phyloP scores from a whole-genome alignment of 2,113 vertebrate species.

The Tragelaphus strepsiceros region DNA sequence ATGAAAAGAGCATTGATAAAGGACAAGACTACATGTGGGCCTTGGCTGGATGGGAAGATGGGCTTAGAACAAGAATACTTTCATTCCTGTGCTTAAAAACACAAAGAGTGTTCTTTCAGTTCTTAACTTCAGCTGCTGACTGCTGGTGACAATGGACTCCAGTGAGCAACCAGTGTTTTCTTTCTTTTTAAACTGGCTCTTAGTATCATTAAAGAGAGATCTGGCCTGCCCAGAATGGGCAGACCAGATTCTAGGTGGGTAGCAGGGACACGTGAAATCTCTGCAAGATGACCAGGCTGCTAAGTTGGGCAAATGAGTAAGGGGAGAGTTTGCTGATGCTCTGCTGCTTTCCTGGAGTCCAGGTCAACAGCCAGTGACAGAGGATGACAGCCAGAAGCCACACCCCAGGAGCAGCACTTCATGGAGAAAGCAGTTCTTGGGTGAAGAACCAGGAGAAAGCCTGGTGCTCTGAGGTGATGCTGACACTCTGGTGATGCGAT shows the following conservation, averaged over 20 bases:
- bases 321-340: not conserved
- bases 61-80: not conserved
- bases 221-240: not conserved
- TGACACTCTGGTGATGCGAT: not conserved
- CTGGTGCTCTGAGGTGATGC: not conserved
- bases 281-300: not conserved
- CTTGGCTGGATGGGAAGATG: not conserved
- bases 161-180: not conserved
- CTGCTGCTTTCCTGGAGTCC: not conserved
- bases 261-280: not conserved
- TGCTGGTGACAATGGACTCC: not conserved
- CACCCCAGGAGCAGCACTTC: not conserved
- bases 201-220: not conserved
- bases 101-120: not conserved
- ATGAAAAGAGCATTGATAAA: not conserved
- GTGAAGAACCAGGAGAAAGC: not conserved
- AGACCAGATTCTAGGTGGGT: not conserved
- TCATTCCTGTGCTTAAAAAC: not conserved
- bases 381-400: not conserved
- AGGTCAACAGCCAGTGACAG: not conserved
- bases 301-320: not conserved
- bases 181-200: not conserved
- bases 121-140: not conserved
- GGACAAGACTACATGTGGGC: not conserved
- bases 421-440: not conserved